These are phyloP conservation scores for Lycorma delicatula DNA, from an alignment of 1,140 invertebrate species.

Conservation along the genomic window DNA sequence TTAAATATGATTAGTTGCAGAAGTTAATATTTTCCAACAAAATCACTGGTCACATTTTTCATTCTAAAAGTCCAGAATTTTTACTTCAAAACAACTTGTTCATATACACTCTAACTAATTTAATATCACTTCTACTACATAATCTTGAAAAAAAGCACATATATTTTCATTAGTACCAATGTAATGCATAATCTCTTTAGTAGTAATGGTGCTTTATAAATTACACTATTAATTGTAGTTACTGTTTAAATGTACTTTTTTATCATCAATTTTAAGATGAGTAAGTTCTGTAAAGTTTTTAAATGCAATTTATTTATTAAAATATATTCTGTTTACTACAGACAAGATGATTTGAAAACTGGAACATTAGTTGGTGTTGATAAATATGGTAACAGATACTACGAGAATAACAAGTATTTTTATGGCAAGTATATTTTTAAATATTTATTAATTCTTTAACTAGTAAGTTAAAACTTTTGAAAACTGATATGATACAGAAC, in stretches of 20 bases:
- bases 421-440: slow-evolving; percentile 50
- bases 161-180: no score
- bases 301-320: slow-evolving; percentile 21
- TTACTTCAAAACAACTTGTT: no score
- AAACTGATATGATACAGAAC: no score
- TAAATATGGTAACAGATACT: slow-evolving; percentile 95
- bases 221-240: slow-evolving; percentile 20
- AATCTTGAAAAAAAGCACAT: no score
- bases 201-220: slow-evolving; percentile 10
- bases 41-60: no score
- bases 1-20: no score
- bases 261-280: slow-evolving; percentile 21
- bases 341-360: slow-evolving; percentile 78
- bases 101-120: no score
- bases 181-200: slow-evolving; percentile 31
- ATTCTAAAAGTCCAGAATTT: no score
- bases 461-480: not conserved
- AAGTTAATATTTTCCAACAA: no score
- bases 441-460: not conserved
- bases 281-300: slow-evolving; percentile 10
- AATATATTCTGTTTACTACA: slow-evolving; percentile 39
- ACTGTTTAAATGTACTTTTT: no score
- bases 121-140: no score
- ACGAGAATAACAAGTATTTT: slow-evolving; percentile 83
- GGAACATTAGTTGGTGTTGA: slow-evolving; percentile 87